Evolutionary conservation across 2,113 vertebrate genomes (phyloP), one percentile per base, ranked within the genome.

Genomic region (Silurus asotus): DNA sequence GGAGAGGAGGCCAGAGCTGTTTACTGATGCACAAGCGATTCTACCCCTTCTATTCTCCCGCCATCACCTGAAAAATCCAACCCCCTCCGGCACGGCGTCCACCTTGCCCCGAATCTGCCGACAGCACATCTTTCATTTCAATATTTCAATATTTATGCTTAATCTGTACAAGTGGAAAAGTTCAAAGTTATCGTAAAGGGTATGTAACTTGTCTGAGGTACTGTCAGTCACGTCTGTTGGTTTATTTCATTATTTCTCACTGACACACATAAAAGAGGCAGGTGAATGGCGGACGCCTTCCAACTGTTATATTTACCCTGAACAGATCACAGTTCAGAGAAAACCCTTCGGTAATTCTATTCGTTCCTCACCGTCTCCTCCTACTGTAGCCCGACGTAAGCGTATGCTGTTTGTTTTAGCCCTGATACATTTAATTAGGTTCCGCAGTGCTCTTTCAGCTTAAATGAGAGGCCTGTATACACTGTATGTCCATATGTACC

Each of bases 141-240:
- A 96, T 96, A 95, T 96, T 96, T 95, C 94, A 96, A 96, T 96
- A 96, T 96, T 96, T 96, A 96, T 96, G 94, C 91, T 94, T 95
- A 90, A 89, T 87, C 70, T 89, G 88, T 89, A 37, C 81, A 88
- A 92, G 93, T 86, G 0, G 93, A 91, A 94, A 95, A 95, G 92
- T 94, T 96, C 94, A 96, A 96, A 96, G 95, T 96, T 95, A 93
- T 95, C 94, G 94, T 95, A 95, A 37, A 96, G 95, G 95, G 92
- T 93, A 93, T 56, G 67, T 83, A 95, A 95, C 92, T 95, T 92
- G 10, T 87, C 37, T 13, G 14, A 45, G 59, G 25, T 20, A 64
- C 67, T 64, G 65, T 62, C 59, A 82, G 86, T 62, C 20, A n/a
- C 45, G 58, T 8, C 14, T 70, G 23, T 72, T 84, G 28, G 78